A percentile compares a stretch with the other conserved stretches of the same genome.
phyloP scores from a whole-genome alignment of 2,113 vertebrate genomes.

The Sisor rabdophorus region DNA sequence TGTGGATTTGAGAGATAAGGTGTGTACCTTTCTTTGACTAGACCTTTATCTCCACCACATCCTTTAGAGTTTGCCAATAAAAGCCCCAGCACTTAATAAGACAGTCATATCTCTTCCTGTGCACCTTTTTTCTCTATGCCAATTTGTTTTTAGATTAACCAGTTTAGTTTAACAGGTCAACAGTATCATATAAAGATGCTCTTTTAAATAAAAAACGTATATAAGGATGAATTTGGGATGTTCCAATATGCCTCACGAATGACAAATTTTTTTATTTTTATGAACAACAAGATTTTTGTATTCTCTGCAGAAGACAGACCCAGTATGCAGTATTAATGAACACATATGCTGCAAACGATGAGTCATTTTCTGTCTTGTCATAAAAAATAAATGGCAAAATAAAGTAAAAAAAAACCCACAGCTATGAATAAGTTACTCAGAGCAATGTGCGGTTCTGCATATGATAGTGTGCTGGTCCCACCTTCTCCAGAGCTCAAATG shows the following conservation, averaged over 20 bases:
- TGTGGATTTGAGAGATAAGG: conserved; percentile 23
- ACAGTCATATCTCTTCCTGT: not conserved
- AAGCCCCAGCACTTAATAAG: conserved; percentile 5
- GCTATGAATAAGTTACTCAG: conserved; percentile 53
- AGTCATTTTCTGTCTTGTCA: conserved; percentile 41
- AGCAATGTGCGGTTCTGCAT: conserved; percentile 24
- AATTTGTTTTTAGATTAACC: not conserved
- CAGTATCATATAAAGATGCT: not conserved
- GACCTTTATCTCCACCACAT: conserved; percentile 29
- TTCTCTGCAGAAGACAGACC: conserved; percentile 27
- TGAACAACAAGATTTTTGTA: conserved; percentile 14
- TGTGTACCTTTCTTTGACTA: conserved; percentile 8
- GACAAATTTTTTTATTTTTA: not conserved
- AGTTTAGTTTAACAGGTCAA: not conserved
- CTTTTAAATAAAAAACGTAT: not conserved
- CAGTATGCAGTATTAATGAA: conserved; percentile 48
- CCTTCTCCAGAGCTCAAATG: conserved; percentile 31
- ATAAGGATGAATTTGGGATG: not conserved
- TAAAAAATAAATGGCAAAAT: conserved; percentile 51
- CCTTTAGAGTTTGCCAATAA: conserved; percentile 18
- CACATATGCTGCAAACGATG: conserved; percentile 27
- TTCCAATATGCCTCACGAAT: conserved; percentile 15
- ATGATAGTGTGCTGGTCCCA: conserved; percentile 11
- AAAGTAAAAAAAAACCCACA: conserved; percentile 42
- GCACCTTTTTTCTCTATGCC: not conserved